Base-by-base conservation (phyloP, 2,113 vertebrate species). In the Rhea pennata region DNA sequence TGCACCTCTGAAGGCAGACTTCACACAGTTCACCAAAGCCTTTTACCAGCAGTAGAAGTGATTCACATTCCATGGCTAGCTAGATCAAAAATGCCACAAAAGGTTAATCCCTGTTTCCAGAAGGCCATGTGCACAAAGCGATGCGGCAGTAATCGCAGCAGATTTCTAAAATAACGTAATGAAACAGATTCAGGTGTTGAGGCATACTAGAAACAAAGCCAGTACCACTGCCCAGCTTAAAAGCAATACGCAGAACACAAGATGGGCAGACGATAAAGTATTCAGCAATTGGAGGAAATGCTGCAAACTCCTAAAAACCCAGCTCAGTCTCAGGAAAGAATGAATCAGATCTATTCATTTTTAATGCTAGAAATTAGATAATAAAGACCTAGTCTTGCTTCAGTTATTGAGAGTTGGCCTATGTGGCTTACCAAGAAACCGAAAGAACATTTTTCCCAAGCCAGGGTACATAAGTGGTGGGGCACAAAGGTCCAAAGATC, bases 81-180 rank as follows among this genome's bases (percentile, higher is more conserved):
- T 84, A 59, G 15, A 81, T 77, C 54, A 88, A 54, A 93, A 88
- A 71, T 27, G 51, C 26, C 50, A 74, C 64, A 13, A 26, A 86
- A 95, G 64, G 72, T 92, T 84, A 94, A 92, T 85, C 27, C 29
- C 27, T 6, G 10, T 67, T 88, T 94, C 83, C 65, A 94, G 66
- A 77, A 92, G 69, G 42, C 65, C 7, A 88, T 21, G 17, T 84
- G 21, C 48, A 74, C 76, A 74, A 85, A 87, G 46, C n/a, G 75
- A 90, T 83, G 73, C 83, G 67, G 33, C 15, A 92, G 71, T 79
- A 93, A 92, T 56, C 39, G 59, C 56, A 78, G 65, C 23, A 88
- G n/a, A 84, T 78, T 89, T 89, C 70, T 78, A 59, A 93, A 89
- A 84, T 82, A 72, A 51, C 23, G 11, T 46, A 67, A 90, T 50